Evolutionary conservation across 2,113 vertebrate species (phyloP).

Genomic region (Paradoxurus hermaphroditus): DNA sequence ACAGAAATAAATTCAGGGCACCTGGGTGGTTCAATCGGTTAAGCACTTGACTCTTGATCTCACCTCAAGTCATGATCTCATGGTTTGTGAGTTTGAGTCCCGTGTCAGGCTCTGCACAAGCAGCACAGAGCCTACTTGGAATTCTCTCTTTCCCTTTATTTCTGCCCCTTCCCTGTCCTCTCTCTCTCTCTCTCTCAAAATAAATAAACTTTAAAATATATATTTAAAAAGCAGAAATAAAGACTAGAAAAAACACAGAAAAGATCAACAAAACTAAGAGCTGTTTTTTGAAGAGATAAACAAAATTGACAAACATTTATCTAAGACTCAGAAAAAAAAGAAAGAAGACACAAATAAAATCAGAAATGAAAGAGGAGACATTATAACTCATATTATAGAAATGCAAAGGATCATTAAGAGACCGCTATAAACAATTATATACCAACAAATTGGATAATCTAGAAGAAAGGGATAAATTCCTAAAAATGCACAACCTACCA

Average conservation of each 20-base stretch:
- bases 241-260: neutral
- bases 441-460: neutral
- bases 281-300: neutral
- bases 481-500: neutral
- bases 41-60: fast-evolving
- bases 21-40: too few species aligned
- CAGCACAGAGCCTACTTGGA: too few species aligned
- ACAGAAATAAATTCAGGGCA: too few species aligned
- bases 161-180: too few species aligned
- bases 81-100: too few species aligned
- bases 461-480: neutral
- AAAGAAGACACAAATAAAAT: neutral
- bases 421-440: neutral
- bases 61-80: too few species aligned
- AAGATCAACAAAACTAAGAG: neutral
- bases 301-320: neutral
- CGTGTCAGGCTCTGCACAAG: too few species aligned
- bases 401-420: neutral
- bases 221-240: neutral
- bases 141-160: too few species aligned
- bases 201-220: neutral
- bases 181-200: too few species aligned
- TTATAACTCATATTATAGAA: neutral
- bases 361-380: neutral
- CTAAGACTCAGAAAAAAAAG: neutral